Evolutionary conservation across 2,888 invertebrate genomes (phyloP), one percentile per base, ranked within the genome.

Genomic region (Habroteleia sp.): DNA sequence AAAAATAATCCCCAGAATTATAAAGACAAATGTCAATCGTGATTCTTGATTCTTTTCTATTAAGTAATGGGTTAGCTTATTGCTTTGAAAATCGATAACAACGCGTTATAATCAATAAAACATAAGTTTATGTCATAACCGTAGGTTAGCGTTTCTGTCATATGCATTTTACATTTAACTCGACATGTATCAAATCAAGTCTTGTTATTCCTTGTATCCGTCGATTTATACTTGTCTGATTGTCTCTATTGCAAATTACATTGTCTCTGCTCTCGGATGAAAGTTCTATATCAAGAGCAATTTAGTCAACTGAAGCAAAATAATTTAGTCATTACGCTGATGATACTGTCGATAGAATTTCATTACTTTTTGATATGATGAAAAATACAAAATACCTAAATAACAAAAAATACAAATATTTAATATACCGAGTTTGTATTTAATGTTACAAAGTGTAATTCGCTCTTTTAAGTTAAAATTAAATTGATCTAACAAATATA

Each of bases 121-220:
- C 10, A 10, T 8, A 10, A 5, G 5, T 39, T 11, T 20, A 11
- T 10, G 13, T 56, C 6, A 7, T 31, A 17, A 58, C 31, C 31
- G 41, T 14, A 29, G 20, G 5, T 6, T 7, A 56, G 6, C 6
- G 13, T 17, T 20, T 6, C 5, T 31, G 5, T 31, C 7, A 7
- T n/a, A 11, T 13, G 3, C 8, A 35, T 44, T 46, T 46, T 35
- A 44, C 29, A 44, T 58, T 4, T 29, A 8, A 11, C 14, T n/a
- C 14, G 39, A 52, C 42, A 7, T 13, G 52, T 27, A 41, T 54
- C 46, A 54, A 66, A 66, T 66, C 13, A 29, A 44, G 50, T 37
- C 65, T 54, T 29, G 65, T 66, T 54, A 54, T 66, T 66, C 31
- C 65, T 66, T 66, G 23, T 66, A 66, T 66, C 65, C 65, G 65